Evolutionary conservation across 2,113 vertebrate species (phyloP), one percentile per base, ranked within the genome.

Genomic region (Stigmatopora argus): DNA sequence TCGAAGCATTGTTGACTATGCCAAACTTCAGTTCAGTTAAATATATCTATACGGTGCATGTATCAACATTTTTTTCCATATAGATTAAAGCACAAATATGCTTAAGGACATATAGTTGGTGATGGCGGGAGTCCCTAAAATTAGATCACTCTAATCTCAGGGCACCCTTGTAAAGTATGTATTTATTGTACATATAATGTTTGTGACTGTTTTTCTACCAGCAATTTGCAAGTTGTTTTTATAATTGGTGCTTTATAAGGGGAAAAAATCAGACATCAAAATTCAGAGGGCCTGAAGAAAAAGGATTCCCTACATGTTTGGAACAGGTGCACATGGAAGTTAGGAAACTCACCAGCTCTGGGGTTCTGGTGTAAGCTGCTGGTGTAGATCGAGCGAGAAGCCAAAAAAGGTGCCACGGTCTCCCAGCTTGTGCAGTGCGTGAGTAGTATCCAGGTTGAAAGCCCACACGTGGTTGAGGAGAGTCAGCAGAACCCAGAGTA

Each of bases 391-490:
- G 64, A 96, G 85, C 0, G 95, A 94, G 79, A 96, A 94, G 35
- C 95, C 95, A 57, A 97, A 97, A 57, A 96, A 91, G 66, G 94
- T 96, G 52, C 91, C 92, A 0, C 59, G 73, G 67, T 93, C 91
- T 0, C 95, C 95, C 63, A 93, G 90, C 85, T 96, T 96, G 45
- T 90, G 87, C 66, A 96, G 81, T 1, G 91, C 89, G 71, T 92
- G 86, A 57, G 88, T 89, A 49, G 91, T 91, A 74, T 97, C 95
- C 91, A 97, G 89, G 80, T 97, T 97, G 77, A 96, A 97, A 73
- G 89, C 88, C 7, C 66, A 52, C 46, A 69, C 77, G 41, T 72
- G 75, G 63, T 65, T 64, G 1, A 65, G 72, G 18, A 87, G 64
- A 34, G 69, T 44, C 57, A 89, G 67, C 71, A 85, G 72, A 83